Percentiles rank a stretch among this genome's conserved stretches.
Conservation (phyloP, 2,888 invertebrate genomes). For the Syritta pipiens region DNA sequence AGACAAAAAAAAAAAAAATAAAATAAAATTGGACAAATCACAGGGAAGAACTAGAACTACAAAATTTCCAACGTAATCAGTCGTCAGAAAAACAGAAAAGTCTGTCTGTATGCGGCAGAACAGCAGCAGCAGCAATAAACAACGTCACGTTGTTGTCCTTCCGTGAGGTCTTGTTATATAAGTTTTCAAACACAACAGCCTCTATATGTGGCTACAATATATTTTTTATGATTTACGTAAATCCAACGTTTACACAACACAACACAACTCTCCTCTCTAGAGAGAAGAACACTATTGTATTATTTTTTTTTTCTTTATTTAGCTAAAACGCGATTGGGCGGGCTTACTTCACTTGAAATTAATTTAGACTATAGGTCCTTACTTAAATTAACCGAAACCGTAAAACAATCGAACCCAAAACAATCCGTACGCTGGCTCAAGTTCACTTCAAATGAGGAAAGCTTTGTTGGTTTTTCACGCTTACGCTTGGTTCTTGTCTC, state of each 20-base stretch:
- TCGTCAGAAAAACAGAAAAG: slow-evolving; percentile 15
- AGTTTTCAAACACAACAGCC: slow-evolving; percentile 10
- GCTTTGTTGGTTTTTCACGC: slow-evolving; percentile 45
- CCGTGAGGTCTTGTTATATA: slow-evolving; percentile 45
- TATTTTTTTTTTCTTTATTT: neutral
- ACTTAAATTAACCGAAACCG: slow-evolving; percentile 27
- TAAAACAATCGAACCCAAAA: slow-evolving; percentile 15
- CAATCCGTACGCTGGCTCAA: slow-evolving; percentile 65
- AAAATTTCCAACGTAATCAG: slow-evolving; percentile 46
- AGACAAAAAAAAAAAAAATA: no score
- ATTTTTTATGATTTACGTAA: slow-evolving; percentile 52
- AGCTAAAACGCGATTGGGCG: no score
- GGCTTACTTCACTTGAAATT: no score
- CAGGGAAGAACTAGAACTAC: slow-evolving; percentile 49
- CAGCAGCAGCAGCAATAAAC: slow-evolving; percentile 6
- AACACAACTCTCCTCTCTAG: neutral
- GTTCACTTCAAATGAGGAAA: slow-evolving; percentile 64
- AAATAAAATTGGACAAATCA: slow-evolving; percentile 23
- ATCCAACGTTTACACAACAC: slow-evolving; percentile 47
- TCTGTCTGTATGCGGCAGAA: slow-evolving; percentile 9
- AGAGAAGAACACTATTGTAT: neutral
- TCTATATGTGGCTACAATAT: neutral
- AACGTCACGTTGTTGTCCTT: slow-evolving; percentile 33
- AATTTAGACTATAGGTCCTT: slow-evolving; percentile 1
- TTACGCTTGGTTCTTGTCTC: slow-evolving; percentile 47